Base-by-base conservation (phyloP, 2,797 vertebrate species). In the Syndactyla subalaris region DNA sequence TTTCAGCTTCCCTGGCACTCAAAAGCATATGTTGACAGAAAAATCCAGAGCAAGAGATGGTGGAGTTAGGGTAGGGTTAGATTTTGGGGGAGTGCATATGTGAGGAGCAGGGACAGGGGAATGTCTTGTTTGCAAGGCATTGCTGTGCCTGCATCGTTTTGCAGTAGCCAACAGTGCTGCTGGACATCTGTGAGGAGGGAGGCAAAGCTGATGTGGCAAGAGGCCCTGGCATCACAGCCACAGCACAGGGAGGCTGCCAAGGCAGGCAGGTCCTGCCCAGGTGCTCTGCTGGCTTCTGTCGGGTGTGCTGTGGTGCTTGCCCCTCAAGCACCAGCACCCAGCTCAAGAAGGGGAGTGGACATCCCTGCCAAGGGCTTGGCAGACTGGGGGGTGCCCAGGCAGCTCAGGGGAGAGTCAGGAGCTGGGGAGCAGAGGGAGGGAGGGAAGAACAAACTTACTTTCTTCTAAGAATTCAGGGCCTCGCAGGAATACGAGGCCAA, bases 401-500 rank as follows among this genome's bases (percentile, higher is more conserved):
- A 0, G 62, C 52, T 81, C 6, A 0, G 46, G 89, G 49, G 39
- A 86, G 61, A 94, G 54, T 89, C 76, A 81, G 91, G 67, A 89
- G 36, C 80, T 43, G 79, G 48, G 36, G 54, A 46, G 82, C 74
- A 63, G 65, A 85, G 61, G 77, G 67, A 85, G 68, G 74, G 67
- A 84, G 48, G 39, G 88, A 91, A 93, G 78, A 93, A 89, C 62
- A 93, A 95, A 89, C 65, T 89, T 49, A 67, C 57, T 93, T 94
- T 94, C 65, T 89, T 95, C 74, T 77, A 95, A 80, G 86, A 94
- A 93, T 93, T 92, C 66, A 74, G 49, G 78, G 67, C 89, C 95
- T 85, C 1, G 23, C 55, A 89, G 72, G 90, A 84, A 65, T 92
- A 92, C 0, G 2, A 92, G 92, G 86, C 88, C 93, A 80, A 67